Base-by-base conservation (phyloP, 2,888 invertebrate species). In the Standfussiana lucernea region DNA sequence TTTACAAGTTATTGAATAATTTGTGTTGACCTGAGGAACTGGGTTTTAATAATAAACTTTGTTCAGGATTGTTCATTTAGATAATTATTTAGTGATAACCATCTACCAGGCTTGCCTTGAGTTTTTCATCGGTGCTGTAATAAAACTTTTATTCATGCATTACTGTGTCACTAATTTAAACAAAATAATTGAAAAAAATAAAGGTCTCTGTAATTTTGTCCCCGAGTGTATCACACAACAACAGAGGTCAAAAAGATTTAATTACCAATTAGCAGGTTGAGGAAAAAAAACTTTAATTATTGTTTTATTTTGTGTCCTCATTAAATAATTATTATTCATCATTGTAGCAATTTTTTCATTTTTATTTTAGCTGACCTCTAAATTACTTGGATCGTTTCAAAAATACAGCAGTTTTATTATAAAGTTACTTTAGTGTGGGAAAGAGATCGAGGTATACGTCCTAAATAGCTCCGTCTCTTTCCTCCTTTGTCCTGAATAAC, bases 31-130 rank as follows among this genome's bases (percentile, higher is more conserved):
- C 69, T 42, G 66, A n/a, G 77, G 67, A 40, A 47, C 59, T 61
- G 24, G 24, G 15, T 35, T 59, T 53, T 40, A 59, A 75, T 66
- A 65, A 80, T 70, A 82, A 47, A 45, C 62, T 64, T 45, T 15
- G 11, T 42, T 56, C 47, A 73, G 13, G 42, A 64, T 59, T 73
- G 28, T 2, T 28, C 2, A 21, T 28, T 50, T 10, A 50, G 65
- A 47, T 66, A 66, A 79, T 59, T 28, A 65, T 8, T 50, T 2
- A 56, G 10, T 18, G 32, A 66, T 80, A 59, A 3, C 8, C 21
- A 37, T 42, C 35, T 37, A 4, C 2, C 7, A 35, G 21, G 21
- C 1, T n/a, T 66, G 28, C 50, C 50, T 50, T 80, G 47, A 42
- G 18, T 21, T 64, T 50, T 35, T 15, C 32, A 15, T 45, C 15